Conservation (phyloP, 2,888 invertebrate species). For the Chrysolina oricalcia region DNA sequence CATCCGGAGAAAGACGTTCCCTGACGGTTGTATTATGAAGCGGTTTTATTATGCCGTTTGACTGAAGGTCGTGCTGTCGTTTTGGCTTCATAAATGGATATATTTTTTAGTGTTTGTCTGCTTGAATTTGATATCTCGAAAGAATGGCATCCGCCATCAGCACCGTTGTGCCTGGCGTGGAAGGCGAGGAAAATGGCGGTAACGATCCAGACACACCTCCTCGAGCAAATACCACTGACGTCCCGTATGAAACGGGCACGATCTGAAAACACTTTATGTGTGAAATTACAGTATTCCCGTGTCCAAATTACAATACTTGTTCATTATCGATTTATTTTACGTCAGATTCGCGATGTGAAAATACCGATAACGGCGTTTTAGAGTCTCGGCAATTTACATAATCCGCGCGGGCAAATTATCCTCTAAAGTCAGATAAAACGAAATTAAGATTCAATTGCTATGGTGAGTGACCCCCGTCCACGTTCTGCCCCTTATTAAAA, state of each 20-base stretch:
- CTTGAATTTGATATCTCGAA: background rate
- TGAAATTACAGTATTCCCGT: slow-evolving; percentile 39
- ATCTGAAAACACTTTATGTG: slow-evolving; percentile 46
- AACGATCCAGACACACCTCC: slow-evolving; percentile 10
- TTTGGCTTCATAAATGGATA: no score
- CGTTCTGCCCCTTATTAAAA: slow-evolving; percentile 55
- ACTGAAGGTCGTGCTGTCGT: no score
- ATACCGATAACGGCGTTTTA: slow-evolving; percentile 50
- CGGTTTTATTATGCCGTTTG: no score
- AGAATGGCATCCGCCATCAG: background rate
- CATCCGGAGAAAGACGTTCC: no score
- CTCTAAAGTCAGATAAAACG: slow-evolving; percentile 40
- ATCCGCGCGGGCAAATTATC: slow-evolving; percentile 47
- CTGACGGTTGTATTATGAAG: no score
- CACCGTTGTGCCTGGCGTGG: background rate
- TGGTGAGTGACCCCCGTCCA: slow-evolving; percentile 53
- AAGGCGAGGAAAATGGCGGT: slow-evolving; percentile 1
- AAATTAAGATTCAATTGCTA: slow-evolving; percentile 53
- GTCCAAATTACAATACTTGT: slow-evolving; percentile 50
- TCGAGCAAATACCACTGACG: slow-evolving; percentile 17
- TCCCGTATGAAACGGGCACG: slow-evolving; percentile 31
- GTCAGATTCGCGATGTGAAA: slow-evolving; percentile 45
- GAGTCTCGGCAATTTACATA: slow-evolving; percentile 49
- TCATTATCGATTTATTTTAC: slow-evolving; percentile 50
- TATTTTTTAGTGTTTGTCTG: no score